phyloP scores from a whole-genome alignment of 2,113 vertebrate species.

The Brachypodius melanocephalos region DNA sequence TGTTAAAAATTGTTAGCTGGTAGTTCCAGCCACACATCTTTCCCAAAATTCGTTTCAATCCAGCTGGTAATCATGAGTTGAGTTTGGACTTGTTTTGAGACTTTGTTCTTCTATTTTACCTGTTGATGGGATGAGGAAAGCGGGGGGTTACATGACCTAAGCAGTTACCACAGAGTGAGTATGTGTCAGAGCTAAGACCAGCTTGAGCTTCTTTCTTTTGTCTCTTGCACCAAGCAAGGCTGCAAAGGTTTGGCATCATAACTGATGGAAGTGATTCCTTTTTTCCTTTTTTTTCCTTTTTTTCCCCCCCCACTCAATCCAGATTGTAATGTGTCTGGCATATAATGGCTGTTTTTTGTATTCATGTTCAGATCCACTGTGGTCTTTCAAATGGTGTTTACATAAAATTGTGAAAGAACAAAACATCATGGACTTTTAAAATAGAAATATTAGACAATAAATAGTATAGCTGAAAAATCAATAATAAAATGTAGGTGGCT shows the following conservation, averaged over 20 bases:
- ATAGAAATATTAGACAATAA: conserved; percentile 56
- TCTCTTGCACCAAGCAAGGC: not conserved
- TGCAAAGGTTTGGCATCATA: not conserved
- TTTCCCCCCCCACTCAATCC: not conserved
- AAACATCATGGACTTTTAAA: conserved; percentile 48
- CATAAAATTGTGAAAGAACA: not conserved
- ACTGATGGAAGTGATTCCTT: not conserved
- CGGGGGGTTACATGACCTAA: not conserved
- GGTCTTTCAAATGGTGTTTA: not conserved
- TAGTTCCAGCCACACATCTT: not conserved
- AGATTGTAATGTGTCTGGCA: not conserved
- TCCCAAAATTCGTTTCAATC: not conserved
- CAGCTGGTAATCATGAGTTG: not conserved
- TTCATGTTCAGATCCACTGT: not conserved
- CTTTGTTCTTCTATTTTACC: not conserved
- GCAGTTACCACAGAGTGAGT: not conserved
- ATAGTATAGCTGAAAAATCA: conserved; percentile 64
- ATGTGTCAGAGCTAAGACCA: not conserved
- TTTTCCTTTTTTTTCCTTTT: not conserved
- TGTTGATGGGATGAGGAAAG: not conserved
- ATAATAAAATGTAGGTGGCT: conserved; percentile 53
- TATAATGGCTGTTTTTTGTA: not conserved
- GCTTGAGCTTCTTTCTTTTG: not conserved
- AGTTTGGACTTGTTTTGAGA: not conserved
- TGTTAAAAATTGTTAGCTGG: not conserved